Conservation (phyloP, 2,797 vertebrate species). For the Sciaenops ocellatus region DNA sequence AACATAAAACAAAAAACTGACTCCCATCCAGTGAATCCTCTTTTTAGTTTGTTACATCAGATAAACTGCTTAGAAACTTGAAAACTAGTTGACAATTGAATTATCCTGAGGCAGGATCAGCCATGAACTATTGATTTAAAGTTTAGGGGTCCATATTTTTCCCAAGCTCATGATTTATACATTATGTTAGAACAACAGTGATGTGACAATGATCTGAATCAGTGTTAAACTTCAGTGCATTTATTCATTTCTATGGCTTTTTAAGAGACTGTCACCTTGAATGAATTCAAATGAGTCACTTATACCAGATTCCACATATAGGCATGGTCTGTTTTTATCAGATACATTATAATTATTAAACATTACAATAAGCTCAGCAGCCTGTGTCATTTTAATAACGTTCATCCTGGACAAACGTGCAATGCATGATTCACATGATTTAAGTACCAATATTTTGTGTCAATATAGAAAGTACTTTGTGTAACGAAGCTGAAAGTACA, state of each 20-base stretch:
- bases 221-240: no score
- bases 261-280: no score
- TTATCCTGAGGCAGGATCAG: no score
- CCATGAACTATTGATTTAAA: background rate
- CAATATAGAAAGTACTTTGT: background rate
- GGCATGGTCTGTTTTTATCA: background rate
- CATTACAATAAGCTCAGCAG: no score
- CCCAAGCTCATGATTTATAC: no score
- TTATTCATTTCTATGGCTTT: no score
- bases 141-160: no score
- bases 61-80: background rate
- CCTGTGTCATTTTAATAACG: no score
- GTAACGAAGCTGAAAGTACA: background rate
- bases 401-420: background rate
- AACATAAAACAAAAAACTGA: background rate
- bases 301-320: background rate
- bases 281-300: background rate
- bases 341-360: background rate
- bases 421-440: background rate
- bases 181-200: no score
- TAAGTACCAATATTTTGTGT: conserved; percentile 2
- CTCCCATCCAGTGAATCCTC: background rate
- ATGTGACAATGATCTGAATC: no score
- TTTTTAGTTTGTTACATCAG: conserved; percentile 6
- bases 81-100: background rate